Evolutionary conservation across 1,140 invertebrate genomes (phyloP), one percentile per base, ranked within the genome.

Genomic region (Vollenhovia emeryi): DNA sequence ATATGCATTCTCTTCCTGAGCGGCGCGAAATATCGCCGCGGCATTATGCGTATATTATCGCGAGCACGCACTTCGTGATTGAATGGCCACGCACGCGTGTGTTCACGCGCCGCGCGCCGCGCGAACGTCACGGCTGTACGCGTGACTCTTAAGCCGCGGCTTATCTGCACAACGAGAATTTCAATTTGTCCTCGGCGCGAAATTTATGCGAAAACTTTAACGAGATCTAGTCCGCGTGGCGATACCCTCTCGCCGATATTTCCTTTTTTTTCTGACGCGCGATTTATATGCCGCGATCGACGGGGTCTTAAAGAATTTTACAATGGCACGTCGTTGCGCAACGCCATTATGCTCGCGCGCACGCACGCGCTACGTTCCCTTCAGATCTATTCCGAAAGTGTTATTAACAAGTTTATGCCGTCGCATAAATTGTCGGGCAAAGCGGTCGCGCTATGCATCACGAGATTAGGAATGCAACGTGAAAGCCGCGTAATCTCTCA

Each of bases 11-110:
- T 59, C 78, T 82, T 64, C 33, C 82, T 62, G 71, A 76, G n/a
- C 71, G 71, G 69, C 21, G 82, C 73, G 82, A 80, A 82, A 82
- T 82, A 82, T 82, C 78, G 66, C 66, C 50, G 66, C 66, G 66
- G 64, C 45, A 85, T 85, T 85, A 85, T 82, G 76, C 76, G 84
- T 85, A 82, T 69, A 85, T 82, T 85, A 85, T 85, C 76, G 84
- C 62, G 84, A 24, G 76, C 84, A 80, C 84, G 84, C 84, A 80
- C 64, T 30, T 68, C 18, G 60, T 85, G 84, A 85, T 85, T 62
- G 78, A 85, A 80, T 43, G 45, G 45, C 78, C 36, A n/a, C 24
- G 50, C 52, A 62, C 27, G 66, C 24, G 27, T 64, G 30, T 30
- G 27, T 59, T 15, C 48, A 68, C 48, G 71, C 21, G 71, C 21